Evolutionary conservation across 2,888 invertebrate genomes (phyloP).

Genomic region (Brachyptera risi): DNA sequence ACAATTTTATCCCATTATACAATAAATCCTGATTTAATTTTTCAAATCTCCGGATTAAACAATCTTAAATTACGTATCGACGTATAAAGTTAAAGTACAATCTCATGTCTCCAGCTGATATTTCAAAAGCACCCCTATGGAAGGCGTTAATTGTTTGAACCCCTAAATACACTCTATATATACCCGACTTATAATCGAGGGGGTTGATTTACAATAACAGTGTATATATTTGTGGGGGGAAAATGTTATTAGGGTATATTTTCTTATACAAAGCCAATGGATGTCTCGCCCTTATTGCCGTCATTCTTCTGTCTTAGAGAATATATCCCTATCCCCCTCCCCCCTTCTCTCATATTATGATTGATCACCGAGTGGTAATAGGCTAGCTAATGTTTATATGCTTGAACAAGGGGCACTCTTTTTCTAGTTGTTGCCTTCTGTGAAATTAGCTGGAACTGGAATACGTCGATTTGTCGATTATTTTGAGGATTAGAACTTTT

Average conservation of each 20-base stretch:
- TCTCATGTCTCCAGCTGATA: conserved; percentile 9
- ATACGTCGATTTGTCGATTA: not conserved
- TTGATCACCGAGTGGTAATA: conserved; percentile 25
- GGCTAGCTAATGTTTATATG: conserved; percentile 19
- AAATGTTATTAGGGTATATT: conserved; percentile 26
- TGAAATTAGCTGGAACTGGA: conserved; percentile 6
- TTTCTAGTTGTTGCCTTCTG: not conserved
- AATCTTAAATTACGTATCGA: conserved; percentile 13
- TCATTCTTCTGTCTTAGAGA: conserved; percentile 22
- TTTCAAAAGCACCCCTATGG: conserved; percentile 9
- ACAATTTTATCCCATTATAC: too few species aligned
- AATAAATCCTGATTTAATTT: too few species aligned
- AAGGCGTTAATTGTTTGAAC: conserved; percentile 20
- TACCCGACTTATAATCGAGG: conserved; percentile 18
- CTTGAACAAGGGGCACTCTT: conserved; percentile 9
- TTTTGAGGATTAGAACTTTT: not conserved
- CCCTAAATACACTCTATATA: conserved; percentile 13
- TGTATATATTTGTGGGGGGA: not conserved
- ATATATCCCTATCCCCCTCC: too few species aligned
- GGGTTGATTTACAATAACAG: conserved; percentile 21
- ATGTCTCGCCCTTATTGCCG: conserved; percentile 14
- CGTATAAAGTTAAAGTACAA: conserved; percentile 14
- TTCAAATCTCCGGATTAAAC: conserved; percentile 2
- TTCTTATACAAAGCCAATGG: conserved; percentile 22
- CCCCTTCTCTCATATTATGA: conserved; percentile 24